Conservation (phyloP, 1,140 invertebrate species). For the Euglossa dilemma region DNA sequence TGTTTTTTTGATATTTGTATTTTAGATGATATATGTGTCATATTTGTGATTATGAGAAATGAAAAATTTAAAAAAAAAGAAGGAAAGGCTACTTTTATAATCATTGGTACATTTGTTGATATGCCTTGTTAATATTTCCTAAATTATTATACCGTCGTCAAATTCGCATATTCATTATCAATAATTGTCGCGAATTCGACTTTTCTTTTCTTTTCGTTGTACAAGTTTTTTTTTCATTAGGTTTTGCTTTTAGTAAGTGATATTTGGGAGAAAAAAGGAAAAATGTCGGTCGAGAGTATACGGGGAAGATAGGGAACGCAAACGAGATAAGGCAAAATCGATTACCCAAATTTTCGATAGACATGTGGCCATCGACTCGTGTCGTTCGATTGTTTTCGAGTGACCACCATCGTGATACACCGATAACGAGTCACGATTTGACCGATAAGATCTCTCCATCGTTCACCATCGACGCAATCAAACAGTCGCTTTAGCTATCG, state of each 20-base stretch:
- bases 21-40: no score
- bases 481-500: background rate
- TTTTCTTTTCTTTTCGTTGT: no score
- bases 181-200: background rate
- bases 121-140: background rate
- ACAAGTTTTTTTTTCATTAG: no score
- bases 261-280: background rate
- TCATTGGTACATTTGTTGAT: background rate
- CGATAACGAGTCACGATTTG: background rate
- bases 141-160: background rate
- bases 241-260: no score
- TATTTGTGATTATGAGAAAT: no score
- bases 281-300: background rate
- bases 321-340: background rate
- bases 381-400: background rate
- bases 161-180: background rate
- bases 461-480: background rate
- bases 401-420: background rate
- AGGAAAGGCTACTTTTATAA: no score
- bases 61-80: no score
- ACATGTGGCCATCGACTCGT: conserved; percentile 4
- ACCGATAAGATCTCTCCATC: conserved; percentile 1
- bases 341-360: background rate
- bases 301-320: background rate
- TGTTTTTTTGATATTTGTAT: no score